Percentiles rank a stretch among this genome's conserved stretches.
These are phyloP conservation scores for Cheilinus undulatus DNA, from an alignment of 2,113 vertebrate genomes.

Conservation along the genomic window DNA sequence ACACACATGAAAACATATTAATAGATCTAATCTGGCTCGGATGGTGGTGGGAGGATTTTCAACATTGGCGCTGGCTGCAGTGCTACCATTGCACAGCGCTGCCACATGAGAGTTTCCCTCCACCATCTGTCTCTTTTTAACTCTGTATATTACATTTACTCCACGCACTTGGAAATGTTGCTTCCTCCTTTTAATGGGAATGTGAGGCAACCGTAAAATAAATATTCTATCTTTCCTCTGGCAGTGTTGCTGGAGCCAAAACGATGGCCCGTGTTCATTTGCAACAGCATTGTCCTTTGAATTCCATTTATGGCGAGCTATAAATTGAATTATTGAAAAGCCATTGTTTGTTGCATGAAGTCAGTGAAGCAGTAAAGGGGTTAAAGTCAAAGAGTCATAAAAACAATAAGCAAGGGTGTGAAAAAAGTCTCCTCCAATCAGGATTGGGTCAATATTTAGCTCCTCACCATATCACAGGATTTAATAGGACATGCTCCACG, in stretches of 20 bases:
- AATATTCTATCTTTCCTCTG: conserved; percentile 69
- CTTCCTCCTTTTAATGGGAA: conserved; percentile 80
- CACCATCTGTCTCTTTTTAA: conserved; percentile 82
- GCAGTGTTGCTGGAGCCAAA: conserved; percentile 60
- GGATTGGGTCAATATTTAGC: conserved; percentile 77
- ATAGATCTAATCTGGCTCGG: conserved; percentile 67
- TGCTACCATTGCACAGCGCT: conserved; percentile 66
- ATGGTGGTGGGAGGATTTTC: conserved; percentile 62
- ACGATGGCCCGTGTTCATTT: conserved; percentile 66
- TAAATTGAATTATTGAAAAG: conserved; percentile 85
- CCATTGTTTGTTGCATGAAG: conserved; percentile 79
- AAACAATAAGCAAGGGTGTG: conserved; percentile 80
- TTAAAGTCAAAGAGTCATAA: conserved; percentile 80
- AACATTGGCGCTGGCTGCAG: conserved; percentile 65
- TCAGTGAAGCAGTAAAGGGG: conserved; percentile 82
- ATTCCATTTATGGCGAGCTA: conserved; percentile 76
- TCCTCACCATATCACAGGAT: conserved; percentile 68
- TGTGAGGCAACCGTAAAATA: conserved; percentile 76
- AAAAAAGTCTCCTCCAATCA: conserved; percentile 79
- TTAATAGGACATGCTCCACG: conserved; percentile 84
- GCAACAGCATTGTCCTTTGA: conserved; percentile 74
- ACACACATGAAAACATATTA: conserved; percentile 68
- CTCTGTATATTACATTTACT: conserved; percentile 74
- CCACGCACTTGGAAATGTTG: conserved; percentile 69
- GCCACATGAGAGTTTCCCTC: conserved; percentile 78